Base-by-base conservation (phyloP, 2,797 vertebrate genomes). In the Steatocranus sp. region DNA sequence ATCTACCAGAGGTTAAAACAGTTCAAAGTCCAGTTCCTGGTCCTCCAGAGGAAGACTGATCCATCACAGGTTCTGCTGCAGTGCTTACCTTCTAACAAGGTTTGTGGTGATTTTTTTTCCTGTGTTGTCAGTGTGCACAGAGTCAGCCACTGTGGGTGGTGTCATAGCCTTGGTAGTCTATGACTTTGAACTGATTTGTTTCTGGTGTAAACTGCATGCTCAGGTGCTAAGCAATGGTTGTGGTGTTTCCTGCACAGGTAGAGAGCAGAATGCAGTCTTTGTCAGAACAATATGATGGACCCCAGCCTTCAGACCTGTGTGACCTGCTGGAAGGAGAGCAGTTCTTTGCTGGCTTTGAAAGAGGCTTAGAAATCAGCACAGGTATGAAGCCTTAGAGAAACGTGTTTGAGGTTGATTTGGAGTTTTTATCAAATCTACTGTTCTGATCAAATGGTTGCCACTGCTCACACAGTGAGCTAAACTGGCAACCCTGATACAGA, bases 341-440 rank as follows among this genome's bases (percentile, higher is more conserved):
- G 83, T 99, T 99, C 91, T 99, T 98, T 14, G 99, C 98, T 0
- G 97, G 97, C 88, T 99, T 99, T 85, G 99, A 99, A 92, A 94
- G 93, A 75, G 99, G 99, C 91, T 96, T 99, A 34, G 96, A 96
- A 63, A 95, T 99, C 11, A 96, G 96, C 75, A 94, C 97, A 89
- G 98, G 98, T 99, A 93, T 75, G 88, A 91, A 83, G 54, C 82
- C 82, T 75, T 79, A 48, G 18, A n/a, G 43, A 73, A 8, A 18
- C 66, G n/a, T 48, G 23, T 80, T 76, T 75, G 50, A 56, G 61
- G 73, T 76, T 77, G 83, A 84, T 61, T 12, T 20, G 18, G 56
- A 20, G 58, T 36, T 61, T 61, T 61, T 36, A 61, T 20, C 32
- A 61, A 61, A n/a, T 12, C 18, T 61, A 61, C 18, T 8, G 32